A percentile compares a stretch with the other conserved stretches of the same genome.
These are phyloP conservation scores for Protonibea diacanthus DNA, from an alignment of 2,797 vertebrate genomes.

Conservation along the genomic window DNA sequence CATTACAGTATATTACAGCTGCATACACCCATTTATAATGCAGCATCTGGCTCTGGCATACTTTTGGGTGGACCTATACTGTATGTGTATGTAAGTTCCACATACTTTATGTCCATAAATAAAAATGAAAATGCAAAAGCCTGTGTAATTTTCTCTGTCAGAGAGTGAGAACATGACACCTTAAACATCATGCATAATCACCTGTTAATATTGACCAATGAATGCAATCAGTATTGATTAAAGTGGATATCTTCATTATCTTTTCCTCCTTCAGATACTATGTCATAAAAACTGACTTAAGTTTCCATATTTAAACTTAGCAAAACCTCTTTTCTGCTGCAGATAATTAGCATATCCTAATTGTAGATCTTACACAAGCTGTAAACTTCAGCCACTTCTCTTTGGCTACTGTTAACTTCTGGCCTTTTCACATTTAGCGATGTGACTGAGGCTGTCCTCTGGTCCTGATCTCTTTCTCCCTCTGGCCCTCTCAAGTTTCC, in stretches of 20 bases:
- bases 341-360: background rate
- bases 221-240: background rate
- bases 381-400: background rate
- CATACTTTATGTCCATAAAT: background rate
- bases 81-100: conserved; percentile 14
- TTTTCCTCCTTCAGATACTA: background rate
- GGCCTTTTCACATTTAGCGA: conserved; percentile 28
- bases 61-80: conserved; percentile 37
- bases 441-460: conserved; percentile 28
- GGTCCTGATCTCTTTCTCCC: conserved; percentile 47
- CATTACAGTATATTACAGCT: conserved; percentile 70
- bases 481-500: conserved; percentile 50
- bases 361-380: background rate
- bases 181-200: conserved; percentile 2
- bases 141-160: conserved; percentile 1
- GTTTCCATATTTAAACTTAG: background rate
- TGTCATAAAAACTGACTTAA: background rate
- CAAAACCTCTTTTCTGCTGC: background rate
- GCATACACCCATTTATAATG: conserved; percentile 71
- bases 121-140: conserved; percentile 13
- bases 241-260: background rate
- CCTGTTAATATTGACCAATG: background rate
- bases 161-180: conserved; percentile 1
- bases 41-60: conserved; percentile 45
- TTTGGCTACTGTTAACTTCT: conserved; percentile 37